Evolutionary conservation across 1,140 invertebrate species (phyloP).

Genomic region (Vanessa tameamea): DNA sequence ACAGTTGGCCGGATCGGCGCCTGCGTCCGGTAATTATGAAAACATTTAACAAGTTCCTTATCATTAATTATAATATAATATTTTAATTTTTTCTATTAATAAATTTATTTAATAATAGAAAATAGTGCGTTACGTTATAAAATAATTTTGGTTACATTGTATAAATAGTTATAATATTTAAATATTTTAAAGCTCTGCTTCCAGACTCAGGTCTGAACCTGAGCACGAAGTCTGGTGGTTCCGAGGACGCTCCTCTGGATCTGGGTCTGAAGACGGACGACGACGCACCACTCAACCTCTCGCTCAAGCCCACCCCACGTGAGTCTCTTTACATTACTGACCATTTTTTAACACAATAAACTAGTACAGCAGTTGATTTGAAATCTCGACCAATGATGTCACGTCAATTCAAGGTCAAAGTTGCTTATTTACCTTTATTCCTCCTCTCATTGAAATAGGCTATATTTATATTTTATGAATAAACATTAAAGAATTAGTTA

Average conservation of each 20-base stretch:
- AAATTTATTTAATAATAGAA: no score
- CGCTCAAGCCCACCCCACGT: conserved; percentile 86
- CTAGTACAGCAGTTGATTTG: no score
- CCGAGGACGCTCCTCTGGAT: conserved; percentile 66
- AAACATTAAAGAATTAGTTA: neutral
- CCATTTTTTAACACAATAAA: neutral
- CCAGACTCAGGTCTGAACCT: conserved; percentile 71
- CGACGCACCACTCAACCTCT: conserved; percentile 90
- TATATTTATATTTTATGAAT: no score
- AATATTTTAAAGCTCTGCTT: conserved; percentile 23
- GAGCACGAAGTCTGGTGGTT: conserved; percentile 62
- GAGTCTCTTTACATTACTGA: conserved; percentile 33
- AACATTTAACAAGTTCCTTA: neutral
- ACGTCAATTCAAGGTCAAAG: no score
- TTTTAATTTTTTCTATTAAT: no score
- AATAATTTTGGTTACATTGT: no score
- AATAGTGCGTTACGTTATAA: no score
- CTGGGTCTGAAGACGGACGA: conserved; percentile 81
- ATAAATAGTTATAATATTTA: no score
- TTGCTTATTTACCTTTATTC: no score
- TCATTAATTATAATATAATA: neutral
- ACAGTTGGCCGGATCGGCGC: conserved; percentile 67
- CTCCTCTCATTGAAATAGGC: no score
- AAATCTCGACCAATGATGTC: no score
- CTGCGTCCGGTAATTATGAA: conserved; percentile 35